Base-by-base conservation (phyloP, 2,797 vertebrate genomes). In the Momotus momota region DNA sequence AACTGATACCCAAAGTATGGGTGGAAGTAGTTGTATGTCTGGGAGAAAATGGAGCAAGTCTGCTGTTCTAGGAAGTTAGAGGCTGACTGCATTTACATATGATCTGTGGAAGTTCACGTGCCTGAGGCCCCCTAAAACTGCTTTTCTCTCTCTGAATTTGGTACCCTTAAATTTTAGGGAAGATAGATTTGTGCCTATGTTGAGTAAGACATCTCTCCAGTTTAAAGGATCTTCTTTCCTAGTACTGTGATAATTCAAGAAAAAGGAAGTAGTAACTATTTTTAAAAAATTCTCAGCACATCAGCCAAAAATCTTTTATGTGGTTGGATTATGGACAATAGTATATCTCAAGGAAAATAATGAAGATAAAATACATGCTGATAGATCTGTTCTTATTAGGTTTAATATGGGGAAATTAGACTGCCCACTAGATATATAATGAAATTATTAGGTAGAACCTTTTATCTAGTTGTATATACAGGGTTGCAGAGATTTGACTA, bases 321-420 rank as follows among this genome's bases (percentile, higher is more conserved):
- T 61, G 18, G 27, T 13, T 70, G 35, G 58, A 46, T 49, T 72
- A 74, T 18, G 38, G 73, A 72, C 20, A 88, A 78, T 7, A 14
- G 41, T 3, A 1, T 88, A 45, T 54, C 33, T 79, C 41, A 19
- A 48, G 57, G 62, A 87, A 93, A 86, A 88, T 40, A 61, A 88
- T 70, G 20, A 78, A 81, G 70, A 35, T 70, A 64, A 91, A 94
- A 88, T 54, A 27, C 6, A 64, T 46, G 29, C 57, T 75, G 64
- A 79, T 79, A 80, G 38, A 48, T 73, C 45, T 93, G 55, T 87
- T 90, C 31, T 88, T 86, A 52, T 57, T 74, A 79, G 57, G 51
- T 83, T 95, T 86, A 49, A 75, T 54, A 77, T 4, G 7, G 29
- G 23, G 51, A 93, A 95, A 94, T 92, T 81, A 92, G 70, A n/a